Base-by-base conservation (phyloP, 2,888 invertebrate genomes). In the Marronus borbonicus region DNA sequence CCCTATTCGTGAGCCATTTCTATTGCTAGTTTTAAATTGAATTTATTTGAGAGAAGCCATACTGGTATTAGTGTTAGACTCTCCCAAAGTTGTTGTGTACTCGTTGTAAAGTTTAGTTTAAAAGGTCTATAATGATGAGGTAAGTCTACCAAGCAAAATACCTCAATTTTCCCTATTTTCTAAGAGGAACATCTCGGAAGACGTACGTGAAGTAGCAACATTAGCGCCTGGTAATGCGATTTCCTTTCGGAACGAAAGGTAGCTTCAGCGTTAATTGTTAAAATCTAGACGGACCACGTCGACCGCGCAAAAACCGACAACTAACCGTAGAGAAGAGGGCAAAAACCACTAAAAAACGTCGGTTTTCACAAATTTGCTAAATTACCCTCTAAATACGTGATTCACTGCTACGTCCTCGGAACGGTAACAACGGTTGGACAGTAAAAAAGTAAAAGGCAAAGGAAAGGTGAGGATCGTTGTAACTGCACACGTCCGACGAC, bases 401-500 rank as follows among this genome's bases (percentile, higher is more conserved):
- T 66, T 66, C 66, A 44, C 44, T 17, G 39, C 20, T 66, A 66
- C 66, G 49, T 66, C 49, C 44, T 66, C 44, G 44, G 8, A 66
- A 66, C 66, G 2, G 62, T 62, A 62, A 62, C 62, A 62, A 62
- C 20, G 62, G 62, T 62, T 62, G 31, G 62, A 62, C 62, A 14
- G 62, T 28, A 62, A 28, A 20, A 31, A 62, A 62, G 62, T 62
- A 62, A 62, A 62, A 62, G 60, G 60, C 62, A 28, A 62, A 62
- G 31, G 62, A 31, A 31, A 31, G 14, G 44, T 2, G 31, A 62
- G 31, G 31, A 62, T 31, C 62, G 62, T 62, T 62, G 62, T 62
- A 62, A 62, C 62, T 62, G 62, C 62, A 62, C 62, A 62, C 62
- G 62, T 62, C 24, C 62, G 62, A 62, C 62, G 62, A 62, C 62